These are phyloP conservation scores for Elephas maximus DNA, from an alignment of 2,113 vertebrate genomes.

Conservation along the genomic window DNA sequence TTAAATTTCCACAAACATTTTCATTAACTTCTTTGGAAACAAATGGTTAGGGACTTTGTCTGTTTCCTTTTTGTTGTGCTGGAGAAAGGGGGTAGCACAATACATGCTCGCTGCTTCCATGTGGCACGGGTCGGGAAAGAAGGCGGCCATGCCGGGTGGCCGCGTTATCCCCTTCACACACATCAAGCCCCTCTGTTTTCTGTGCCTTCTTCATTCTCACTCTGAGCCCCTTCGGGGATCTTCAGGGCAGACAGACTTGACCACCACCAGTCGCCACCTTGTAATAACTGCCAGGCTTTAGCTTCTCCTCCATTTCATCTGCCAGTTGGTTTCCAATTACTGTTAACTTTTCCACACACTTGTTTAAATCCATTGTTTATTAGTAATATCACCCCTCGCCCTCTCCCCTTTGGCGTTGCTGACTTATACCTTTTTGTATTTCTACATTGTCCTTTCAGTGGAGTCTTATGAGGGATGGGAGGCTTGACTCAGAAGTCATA, in stretches of 20 bases:
- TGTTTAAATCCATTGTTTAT: constrained; percentile 25
- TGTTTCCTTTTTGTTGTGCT: not conserved
- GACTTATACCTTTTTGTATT: not conserved
- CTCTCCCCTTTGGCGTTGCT: not conserved
- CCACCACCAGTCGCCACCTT: not conserved
- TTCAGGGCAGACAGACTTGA: not conserved
- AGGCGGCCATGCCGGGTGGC: too few species aligned
- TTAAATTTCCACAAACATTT: not conserved
- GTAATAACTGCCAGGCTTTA: not conserved
- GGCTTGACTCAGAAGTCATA: not conserved
- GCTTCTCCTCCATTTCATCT: not conserved
- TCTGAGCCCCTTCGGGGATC: not conserved
- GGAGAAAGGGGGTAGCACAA: not conserved
- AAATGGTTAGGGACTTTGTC: not conserved
- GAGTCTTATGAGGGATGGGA: not conserved
- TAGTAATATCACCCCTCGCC: not conserved
- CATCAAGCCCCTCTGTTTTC: not conserved
- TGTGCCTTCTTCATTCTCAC: not conserved
- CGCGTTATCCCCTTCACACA: not conserved
- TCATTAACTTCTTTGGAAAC: not conserved
- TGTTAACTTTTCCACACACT: constrained; percentile 27
- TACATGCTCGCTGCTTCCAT: not conserved
- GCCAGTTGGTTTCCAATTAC: not conserved
- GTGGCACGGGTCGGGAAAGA: not conserved
- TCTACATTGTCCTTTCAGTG: not conserved